These are phyloP conservation scores for Ceriagrion tenellum DNA, from an alignment of 2,888 invertebrate species.

Conservation along the genomic window DNA sequence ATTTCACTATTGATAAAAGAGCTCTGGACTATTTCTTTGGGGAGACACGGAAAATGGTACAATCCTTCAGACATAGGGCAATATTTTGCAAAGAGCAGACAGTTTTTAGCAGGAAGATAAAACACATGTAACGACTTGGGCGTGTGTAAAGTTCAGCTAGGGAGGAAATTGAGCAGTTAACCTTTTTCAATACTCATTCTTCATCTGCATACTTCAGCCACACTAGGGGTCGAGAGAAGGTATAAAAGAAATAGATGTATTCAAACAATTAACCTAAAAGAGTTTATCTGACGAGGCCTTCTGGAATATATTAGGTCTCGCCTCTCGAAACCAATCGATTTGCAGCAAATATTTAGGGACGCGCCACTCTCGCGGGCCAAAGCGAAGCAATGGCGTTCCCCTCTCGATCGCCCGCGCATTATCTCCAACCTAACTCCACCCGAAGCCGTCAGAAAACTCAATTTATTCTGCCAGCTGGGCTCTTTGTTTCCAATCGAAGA, in stretches of 20 bases:
- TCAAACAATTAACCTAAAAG: neutral
- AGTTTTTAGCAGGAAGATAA: too few species aligned
- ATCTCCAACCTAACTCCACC: neutral
- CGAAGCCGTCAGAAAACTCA: constrained; percentile 19
- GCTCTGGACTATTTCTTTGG: too few species aligned
- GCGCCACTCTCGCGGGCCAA: neutral
- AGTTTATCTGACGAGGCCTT: neutral
- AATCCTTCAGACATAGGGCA: too few species aligned
- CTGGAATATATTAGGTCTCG: neutral
- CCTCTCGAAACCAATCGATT: neutral
- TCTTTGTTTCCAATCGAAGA: constrained; percentile 7
- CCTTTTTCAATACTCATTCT: too few species aligned
- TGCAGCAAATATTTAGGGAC: neutral
- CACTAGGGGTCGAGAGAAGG: neutral
- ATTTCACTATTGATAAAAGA: too few species aligned
- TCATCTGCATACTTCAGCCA: too few species aligned
- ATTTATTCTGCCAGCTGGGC: neutral
- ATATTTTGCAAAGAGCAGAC: too few species aligned
- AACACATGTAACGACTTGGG: too few species aligned
- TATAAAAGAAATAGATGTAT: neutral
- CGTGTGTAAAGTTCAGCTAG: too few species aligned
- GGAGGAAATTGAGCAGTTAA: too few species aligned
- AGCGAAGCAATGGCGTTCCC: neutral
- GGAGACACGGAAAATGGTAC: too few species aligned
- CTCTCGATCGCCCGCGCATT: neutral